These are phyloP conservation scores for Apostichopus japonicus DNA, from an alignment of 35 echinoderm and acorn worm genomes.

Conservation along the genomic window DNA sequence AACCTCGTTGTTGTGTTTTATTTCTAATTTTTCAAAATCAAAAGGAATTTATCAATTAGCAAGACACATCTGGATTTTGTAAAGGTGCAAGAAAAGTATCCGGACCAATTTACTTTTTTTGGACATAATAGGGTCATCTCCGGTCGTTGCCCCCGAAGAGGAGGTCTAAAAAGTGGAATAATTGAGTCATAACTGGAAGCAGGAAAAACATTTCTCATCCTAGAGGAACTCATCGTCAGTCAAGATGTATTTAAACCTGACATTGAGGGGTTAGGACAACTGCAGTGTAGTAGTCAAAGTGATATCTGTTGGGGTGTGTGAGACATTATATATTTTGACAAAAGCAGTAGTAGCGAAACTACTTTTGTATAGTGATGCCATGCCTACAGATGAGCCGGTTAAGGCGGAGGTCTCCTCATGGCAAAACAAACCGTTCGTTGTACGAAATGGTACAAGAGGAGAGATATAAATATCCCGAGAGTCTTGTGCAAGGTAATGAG, in stretches of 20 bases:
- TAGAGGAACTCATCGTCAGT: no score
- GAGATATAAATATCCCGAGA: conserved; percentile 27
- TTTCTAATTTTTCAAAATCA: background rate
- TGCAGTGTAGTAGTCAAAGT: no score
- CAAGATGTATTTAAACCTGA: no score
- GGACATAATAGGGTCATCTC: background rate
- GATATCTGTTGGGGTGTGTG: background rate
- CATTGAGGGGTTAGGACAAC: no score
- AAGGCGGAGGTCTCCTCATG: background rate
- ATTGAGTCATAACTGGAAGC: no score
- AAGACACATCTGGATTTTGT: background rate
- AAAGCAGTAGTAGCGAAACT: background rate
- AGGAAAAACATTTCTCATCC: no score
- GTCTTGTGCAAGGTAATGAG: conserved; percentile 39
- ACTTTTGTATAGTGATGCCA: background rate
- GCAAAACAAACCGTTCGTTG: conserved; percentile 34
- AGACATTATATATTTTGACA: background rate
- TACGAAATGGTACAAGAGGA: conserved; percentile 40
- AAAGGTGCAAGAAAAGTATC: background rate
- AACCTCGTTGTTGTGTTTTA: no score
- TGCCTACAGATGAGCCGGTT: conserved; percentile 4
- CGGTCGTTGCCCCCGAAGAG: background rate
- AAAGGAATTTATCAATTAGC: background rate
- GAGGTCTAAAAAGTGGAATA: no score
- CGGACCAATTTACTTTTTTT: no score